A percentile compares a stretch with the other conserved stretches of the same genome.
Conservation (phyloP, 2,888 invertebrate genomes). For the Diaprepes abbreviatus region DNA sequence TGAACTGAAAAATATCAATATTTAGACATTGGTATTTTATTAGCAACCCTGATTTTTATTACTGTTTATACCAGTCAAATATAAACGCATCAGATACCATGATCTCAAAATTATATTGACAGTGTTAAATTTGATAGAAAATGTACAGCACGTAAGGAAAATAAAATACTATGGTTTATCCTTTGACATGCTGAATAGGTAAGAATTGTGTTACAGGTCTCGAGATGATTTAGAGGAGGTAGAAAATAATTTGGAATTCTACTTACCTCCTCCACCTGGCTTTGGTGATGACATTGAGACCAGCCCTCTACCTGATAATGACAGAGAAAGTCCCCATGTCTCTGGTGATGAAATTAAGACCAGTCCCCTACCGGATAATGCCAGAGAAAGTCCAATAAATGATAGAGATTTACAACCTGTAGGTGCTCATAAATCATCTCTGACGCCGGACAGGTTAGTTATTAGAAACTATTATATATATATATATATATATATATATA, state of each 20-base stretch:
- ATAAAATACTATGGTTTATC: too few species aligned
- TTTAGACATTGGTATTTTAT: too few species aligned
- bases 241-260: constrained; percentile 26
- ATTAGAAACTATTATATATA: too few species aligned
- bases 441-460: constrained; percentile 34
- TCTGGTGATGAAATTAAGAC: constrained; percentile 43
- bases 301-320: background rate
- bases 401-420: background rate
- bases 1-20: too few species aligned
- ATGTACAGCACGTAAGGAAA: too few species aligned
- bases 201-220: constrained; percentile 11
- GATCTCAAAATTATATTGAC: too few species aligned
- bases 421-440: constrained; percentile 11
- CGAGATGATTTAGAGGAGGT: constrained; percentile 1
- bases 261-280: constrained; percentile 50
- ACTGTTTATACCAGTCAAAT: too few species aligned
- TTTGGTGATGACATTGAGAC: constrained; percentile 48
- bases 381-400: background rate
- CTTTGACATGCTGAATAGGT: too few species aligned
- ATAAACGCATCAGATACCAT: too few species aligned
- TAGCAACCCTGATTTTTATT: too few species aligned
- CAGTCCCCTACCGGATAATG: background rate
- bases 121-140: too few species aligned
- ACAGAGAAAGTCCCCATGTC: background rate
- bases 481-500: too few species aligned